phyloP scores from a whole-genome alignment of 1,140 invertebrate genomes.

The Hermetia illucens region DNA sequence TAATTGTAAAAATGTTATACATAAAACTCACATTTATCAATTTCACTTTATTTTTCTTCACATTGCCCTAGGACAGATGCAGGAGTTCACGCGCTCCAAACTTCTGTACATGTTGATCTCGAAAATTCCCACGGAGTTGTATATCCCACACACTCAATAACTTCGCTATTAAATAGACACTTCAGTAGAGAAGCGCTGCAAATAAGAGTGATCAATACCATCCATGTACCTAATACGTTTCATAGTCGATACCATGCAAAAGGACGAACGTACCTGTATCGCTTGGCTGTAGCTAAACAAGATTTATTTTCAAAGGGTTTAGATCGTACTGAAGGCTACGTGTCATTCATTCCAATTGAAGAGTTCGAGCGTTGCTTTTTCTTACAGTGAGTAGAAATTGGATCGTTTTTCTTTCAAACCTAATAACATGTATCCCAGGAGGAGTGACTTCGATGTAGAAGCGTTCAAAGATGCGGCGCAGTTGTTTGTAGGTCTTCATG shows the following conservation, averaged over 20 bases:
- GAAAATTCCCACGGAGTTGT: slow-evolving; percentile 27
- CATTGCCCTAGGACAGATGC: slow-evolving; percentile 58
- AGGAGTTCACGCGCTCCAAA: slow-evolving; percentile 52
- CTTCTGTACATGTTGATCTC: slow-evolving; percentile 48
- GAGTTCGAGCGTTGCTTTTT: slow-evolving; percentile 24
- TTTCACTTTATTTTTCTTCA: slow-evolving; percentile 16
- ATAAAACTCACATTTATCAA: too few species aligned
- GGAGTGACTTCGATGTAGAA: slow-evolving; percentile 41
- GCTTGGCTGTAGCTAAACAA: slow-evolving; percentile 34
- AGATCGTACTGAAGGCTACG: slow-evolving; percentile 14
- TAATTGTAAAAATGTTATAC: too few species aligned
- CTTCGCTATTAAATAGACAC: slow-evolving; percentile 39
- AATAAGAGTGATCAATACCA: slow-evolving; percentile 38
- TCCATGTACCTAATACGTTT: slow-evolving; percentile 42
- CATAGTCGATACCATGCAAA: slow-evolving; percentile 40
- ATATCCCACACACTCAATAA: slow-evolving; percentile 33
- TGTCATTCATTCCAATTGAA: slow-evolving; percentile 18
- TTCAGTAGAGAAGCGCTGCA: slow-evolving; percentile 36
- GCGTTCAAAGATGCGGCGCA: slow-evolving; percentile 35
- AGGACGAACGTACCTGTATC: slow-evolving; percentile 52
- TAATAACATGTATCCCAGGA: slow-evolving; percentile 27
- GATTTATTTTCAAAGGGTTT: background rate
- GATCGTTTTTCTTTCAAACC: slow-evolving; percentile 18
- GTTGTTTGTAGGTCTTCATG: slow-evolving; percentile 45
- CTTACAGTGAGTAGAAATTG: slow-evolving; percentile 19